Evolutionary conservation across 1,140 invertebrate genomes (phyloP), one percentile per base, ranked within the genome.

Genomic region (Drosophila varians): DNA sequence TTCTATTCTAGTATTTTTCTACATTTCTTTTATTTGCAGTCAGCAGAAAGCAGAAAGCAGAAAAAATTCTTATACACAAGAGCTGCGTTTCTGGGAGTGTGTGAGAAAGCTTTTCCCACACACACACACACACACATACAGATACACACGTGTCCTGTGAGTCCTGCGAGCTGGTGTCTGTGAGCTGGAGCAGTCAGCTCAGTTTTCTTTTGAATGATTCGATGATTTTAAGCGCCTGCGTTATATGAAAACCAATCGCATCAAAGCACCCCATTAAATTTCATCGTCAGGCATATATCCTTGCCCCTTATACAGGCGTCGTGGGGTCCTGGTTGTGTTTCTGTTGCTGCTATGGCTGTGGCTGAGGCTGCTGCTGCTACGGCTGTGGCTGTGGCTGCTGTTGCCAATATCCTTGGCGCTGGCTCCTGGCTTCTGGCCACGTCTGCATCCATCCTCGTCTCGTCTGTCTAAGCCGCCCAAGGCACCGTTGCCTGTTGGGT

Each of bases 261-360:
- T 91, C 90, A 91, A 91, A 91, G 90, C 90, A 91, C 90, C 90
- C 90, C 90, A 91, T 91, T 91, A 91, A 91, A 91, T 90, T 90
- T 90, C 89, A 90, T 90, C 89, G 86, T 89, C 89, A 90, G 82
- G 79, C 84, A 90, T 90, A 88, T 90, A 87, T 87, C 83, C 83
- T 87, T 83, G 74, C 71, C 74, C 45, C 61, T 62, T 53, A 61
- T 36, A 54, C 40, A 40, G 28, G 56, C 34, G 49, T 12, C 34
- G 51, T 25, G 69, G 52, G 48, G 42, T 18, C 36, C 14, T 12
- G 36, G n/a, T n/a, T n/a, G n/a, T n/a, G n/a, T n/a, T n/a, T n/a
- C n/a, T n/a, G n/a, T n/a, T 69, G 77, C 53, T 77, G 77, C 76
- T n/a, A n/a, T 54, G 28, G 42, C 42, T 43, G 16, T 14, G 6